phyloP scores from a whole-genome alignment of 2,797 vertebrate species.

The Anomalospiza imberbis region DNA sequence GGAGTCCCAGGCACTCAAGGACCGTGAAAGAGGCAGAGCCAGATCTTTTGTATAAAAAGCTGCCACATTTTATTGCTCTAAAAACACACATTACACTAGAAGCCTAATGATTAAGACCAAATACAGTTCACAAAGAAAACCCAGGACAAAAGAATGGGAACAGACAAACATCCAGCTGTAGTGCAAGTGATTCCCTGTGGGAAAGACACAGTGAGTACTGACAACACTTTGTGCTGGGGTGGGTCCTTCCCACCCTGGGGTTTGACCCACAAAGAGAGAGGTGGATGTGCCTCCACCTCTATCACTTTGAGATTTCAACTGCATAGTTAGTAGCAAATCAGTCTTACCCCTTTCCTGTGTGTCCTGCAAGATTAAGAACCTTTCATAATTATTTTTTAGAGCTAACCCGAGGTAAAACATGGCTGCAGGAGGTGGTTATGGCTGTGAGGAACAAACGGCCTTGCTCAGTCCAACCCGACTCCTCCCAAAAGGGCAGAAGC shows the following conservation, averaged over 20 bases:
- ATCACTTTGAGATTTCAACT: conserved; percentile 1
- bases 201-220: background rate
- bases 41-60: background rate
- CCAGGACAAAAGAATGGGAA: background rate
- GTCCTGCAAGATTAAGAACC: background rate
- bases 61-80: conserved; percentile 58
- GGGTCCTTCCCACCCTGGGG: background rate
- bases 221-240: background rate
- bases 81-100: conserved; percentile 10
- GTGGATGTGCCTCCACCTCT: background rate
- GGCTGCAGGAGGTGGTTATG: background rate
- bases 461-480: background rate
- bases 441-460: background rate
- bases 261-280: background rate
- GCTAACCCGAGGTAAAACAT: background rate
- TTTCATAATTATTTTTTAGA: background rate
- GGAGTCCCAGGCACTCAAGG: background rate
- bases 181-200: conserved; percentile 29
- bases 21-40: background rate
- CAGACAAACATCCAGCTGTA: conserved; percentile 27
- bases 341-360: background rate
- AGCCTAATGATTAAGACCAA: conserved; percentile 9
- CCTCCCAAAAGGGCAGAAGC: background rate
- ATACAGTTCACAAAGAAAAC: conserved; percentile 22
- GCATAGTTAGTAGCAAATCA: conserved; percentile 29